These are phyloP conservation scores for Altica lythri DNA, from an alignment of 2,888 invertebrate genomes.

Conservation along the genomic window DNA sequence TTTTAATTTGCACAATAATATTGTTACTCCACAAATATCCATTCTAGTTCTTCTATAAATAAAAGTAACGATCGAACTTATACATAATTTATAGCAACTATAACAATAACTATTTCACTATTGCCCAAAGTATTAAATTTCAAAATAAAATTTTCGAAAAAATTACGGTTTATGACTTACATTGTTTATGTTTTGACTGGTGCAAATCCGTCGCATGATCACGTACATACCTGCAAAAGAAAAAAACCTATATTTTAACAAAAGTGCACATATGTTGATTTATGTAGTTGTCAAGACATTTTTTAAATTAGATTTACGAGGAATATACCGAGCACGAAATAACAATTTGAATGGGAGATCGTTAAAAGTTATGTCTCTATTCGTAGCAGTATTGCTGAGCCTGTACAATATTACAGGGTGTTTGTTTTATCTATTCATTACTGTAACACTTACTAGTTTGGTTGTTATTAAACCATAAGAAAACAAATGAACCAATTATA, in stretches of 20 bases:
- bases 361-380: conserved; percentile 31
- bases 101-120: conserved; percentile 14
- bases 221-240: conserved; percentile 34
- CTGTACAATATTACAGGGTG: not conserved
- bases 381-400: conserved; percentile 6
- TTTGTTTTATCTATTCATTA: not conserved
- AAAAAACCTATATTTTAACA: conserved; percentile 19
- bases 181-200: conserved; percentile 22
- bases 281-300: conserved; percentile 21
- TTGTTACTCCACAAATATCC: not conserved
- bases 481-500: too few relatives aligned
- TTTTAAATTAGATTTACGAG: conserved; percentile 18
- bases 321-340: conserved; percentile 30
- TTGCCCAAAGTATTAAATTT: conserved; percentile 4
- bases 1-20: not conserved
- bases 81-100: conserved; percentile 8
- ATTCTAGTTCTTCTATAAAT: not conserved
- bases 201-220: conserved; percentile 14
- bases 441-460: too few relatives aligned
- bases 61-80: not conserved
- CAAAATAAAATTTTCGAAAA: conserved; percentile 12
- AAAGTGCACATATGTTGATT: conserved; percentile 26
- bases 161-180: conserved; percentile 7
- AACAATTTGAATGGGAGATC: conserved; percentile 27
- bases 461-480: too few relatives aligned